A percentile compares a stretch with the other conserved stretches of the same genome.
Evolutionary conservation across 2,113 vertebrate genomes (phyloP).

Genomic region (Uropsilus gracilis): DNA sequence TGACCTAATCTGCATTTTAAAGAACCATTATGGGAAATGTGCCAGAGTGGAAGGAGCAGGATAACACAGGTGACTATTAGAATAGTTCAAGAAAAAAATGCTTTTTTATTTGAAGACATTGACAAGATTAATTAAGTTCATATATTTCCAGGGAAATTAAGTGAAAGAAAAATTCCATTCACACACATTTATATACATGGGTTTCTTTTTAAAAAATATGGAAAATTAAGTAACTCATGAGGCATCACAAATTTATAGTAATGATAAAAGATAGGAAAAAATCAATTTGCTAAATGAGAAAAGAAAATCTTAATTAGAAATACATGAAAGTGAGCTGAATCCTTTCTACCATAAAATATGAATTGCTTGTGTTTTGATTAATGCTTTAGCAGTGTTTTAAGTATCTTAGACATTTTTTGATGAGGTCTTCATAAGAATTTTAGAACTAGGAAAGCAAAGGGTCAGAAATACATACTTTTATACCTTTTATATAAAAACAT

Average conservation of each 20-base stretch:
- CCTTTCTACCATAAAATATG: neutral
- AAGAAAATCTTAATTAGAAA: constrained; percentile 5
- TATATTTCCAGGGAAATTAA: neutral
- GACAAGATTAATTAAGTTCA: neutral
- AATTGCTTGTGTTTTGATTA: neutral
- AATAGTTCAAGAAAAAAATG: neutral
- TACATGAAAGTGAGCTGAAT: neutral
- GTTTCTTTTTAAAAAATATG: neutral
- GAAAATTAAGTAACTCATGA: neutral
- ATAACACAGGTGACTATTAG: neutral
- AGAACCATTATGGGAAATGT: neutral
- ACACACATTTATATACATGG: neutral
- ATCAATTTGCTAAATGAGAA: neutral
- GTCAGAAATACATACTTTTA: neutral
- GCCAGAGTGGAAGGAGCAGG: neutral
- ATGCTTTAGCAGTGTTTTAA: neutral
- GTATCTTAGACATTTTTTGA: neutral
- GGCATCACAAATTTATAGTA: neutral
- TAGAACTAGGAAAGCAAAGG: neutral
- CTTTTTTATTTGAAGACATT: neutral
- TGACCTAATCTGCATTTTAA: neutral
- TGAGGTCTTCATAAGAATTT: neutral
- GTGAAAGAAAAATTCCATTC: neutral
- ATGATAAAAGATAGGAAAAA: neutral
- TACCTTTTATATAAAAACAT: neutral